Evolutionary conservation across 2,797 vertebrate genomes (phyloP).

Genomic region (Picus viridis): DNA sequence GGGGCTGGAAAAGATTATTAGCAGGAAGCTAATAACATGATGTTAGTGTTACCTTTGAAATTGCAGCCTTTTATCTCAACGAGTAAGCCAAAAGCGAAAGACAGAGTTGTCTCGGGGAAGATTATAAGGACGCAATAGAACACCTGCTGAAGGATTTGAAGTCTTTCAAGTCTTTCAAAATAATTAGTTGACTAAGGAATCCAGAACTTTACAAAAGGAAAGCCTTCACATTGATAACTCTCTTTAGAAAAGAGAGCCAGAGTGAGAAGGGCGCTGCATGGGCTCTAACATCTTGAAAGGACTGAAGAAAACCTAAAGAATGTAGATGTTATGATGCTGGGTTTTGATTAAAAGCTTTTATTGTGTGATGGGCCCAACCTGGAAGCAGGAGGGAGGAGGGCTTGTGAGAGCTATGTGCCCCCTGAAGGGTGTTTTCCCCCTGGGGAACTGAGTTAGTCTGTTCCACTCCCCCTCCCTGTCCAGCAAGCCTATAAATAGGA

Average conservation of each 20-base stretch:
- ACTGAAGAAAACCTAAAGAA: neutral
- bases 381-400: too few species aligned
- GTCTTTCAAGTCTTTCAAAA: neutral
- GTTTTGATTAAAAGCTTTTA: neutral
- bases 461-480: too few species aligned
- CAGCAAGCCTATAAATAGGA: too few species aligned
- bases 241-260: neutral
- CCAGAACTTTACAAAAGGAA: neutral
- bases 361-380: too few species aligned
- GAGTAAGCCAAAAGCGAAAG: neutral
- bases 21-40: neutral
- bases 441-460: too few species aligned
- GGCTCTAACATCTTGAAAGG: neutral
- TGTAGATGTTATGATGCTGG: accelerated
- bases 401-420: too few species aligned
- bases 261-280: neutral
- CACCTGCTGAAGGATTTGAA: neutral
- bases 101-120: neutral
- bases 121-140: neutral
- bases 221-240: neutral
- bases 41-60: neutral
- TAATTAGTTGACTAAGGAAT: neutral
- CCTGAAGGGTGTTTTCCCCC: too few species aligned
- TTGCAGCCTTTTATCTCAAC: neutral
- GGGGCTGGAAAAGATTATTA: neutral